Percentiles rank a stretch among this genome's conserved stretches.
These are phyloP conservation scores for Drosophila hamatofila DNA, from an alignment of 2,888 invertebrate species.

Conservation along the genomic window DNA sequence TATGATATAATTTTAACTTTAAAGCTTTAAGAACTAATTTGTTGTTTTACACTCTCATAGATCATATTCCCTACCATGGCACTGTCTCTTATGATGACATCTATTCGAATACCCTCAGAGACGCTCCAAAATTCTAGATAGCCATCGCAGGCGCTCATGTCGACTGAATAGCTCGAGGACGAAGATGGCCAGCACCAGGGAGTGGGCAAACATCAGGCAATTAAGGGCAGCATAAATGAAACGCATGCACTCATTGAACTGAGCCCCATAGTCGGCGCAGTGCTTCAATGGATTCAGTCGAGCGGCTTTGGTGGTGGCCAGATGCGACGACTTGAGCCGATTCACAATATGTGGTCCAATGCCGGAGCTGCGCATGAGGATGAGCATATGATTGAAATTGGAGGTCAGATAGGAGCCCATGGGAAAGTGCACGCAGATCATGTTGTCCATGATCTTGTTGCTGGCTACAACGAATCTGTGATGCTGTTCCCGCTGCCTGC, in stretches of 20 bases:
- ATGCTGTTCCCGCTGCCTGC: constrained; percentile 14
- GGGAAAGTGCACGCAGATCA: constrained; percentile 64
- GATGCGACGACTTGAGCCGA: constrained; percentile 5
- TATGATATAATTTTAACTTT: background rate
- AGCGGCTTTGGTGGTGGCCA: constrained; percentile 16
- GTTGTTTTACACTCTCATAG: background rate
- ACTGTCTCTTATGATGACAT: background rate
- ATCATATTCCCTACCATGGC: background rate
- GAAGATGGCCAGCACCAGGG: constrained; percentile 34
- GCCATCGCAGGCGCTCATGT: constrained; percentile 5
- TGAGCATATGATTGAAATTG: constrained; percentile 31
- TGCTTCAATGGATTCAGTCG: background rate
- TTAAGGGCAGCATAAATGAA: constrained; percentile 50
- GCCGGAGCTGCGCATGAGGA: constrained; percentile 60
- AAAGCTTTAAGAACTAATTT: background rate
- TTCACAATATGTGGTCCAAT: constrained; percentile 34
- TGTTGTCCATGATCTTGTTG: constrained; percentile 54
- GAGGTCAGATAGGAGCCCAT: constrained; percentile 47
- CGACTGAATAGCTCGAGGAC: constrained; percentile 46
- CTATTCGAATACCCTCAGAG: background rate
- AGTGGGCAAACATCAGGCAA: constrained; percentile 38
- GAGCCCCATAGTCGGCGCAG: background rate
- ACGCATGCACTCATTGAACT: constrained; percentile 39
- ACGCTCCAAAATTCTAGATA: constrained; percentile 24
- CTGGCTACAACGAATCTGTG: constrained; percentile 33